phyloP scores from a whole-genome alignment of 2,888 invertebrate species.

The Cepaea hortensis region DNA sequence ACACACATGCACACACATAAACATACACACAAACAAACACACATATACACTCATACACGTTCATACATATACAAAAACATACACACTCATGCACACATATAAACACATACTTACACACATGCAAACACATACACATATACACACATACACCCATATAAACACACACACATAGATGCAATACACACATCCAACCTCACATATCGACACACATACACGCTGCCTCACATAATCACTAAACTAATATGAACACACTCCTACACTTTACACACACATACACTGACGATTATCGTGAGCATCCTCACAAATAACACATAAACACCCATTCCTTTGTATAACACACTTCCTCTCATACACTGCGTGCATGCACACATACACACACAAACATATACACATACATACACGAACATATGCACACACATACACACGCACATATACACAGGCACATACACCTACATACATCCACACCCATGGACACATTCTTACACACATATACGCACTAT shows the following conservation, averaged over 20 bases:
- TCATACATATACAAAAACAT: too few species aligned
- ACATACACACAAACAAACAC: too few species aligned
- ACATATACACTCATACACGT: too few species aligned
- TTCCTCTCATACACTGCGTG: not conserved
- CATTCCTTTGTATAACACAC: not conserved
- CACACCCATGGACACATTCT: not conserved
- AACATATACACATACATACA: not conserved
- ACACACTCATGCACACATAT: too few species aligned
- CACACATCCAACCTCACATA: not conserved
- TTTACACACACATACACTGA: constrained; percentile 2
- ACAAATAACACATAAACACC: not conserved
- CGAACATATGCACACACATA: not conserved
- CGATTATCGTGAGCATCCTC: too few species aligned
- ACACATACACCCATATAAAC: too few species aligned
- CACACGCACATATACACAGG: not conserved
- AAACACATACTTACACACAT: too few species aligned
- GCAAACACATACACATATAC: too few species aligned
- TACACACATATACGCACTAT: constrained; percentile 1
- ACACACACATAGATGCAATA: too few species aligned
- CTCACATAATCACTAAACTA: not conserved
- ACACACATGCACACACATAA: too few species aligned
- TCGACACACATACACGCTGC: not conserved
- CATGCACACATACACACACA: not conserved
- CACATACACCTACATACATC: not conserved
- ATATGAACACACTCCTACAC: too few species aligned